Conservation (phyloP, 1,140 invertebrate species). For the Piezodorus guildinii region DNA sequence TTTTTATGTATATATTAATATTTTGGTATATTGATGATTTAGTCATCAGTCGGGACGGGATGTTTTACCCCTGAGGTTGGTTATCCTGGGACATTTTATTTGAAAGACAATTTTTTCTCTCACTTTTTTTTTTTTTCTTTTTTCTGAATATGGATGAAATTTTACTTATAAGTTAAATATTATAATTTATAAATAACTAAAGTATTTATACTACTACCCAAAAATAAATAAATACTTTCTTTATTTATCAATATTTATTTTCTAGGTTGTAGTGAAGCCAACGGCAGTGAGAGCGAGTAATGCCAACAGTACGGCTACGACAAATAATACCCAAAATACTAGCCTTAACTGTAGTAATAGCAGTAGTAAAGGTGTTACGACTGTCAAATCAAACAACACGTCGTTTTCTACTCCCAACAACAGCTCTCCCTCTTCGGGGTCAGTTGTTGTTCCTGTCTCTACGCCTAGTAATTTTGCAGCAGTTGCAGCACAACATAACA, state of each 20-base stretch:
- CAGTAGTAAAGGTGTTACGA: slow-evolving; percentile 28
- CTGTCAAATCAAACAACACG: slow-evolving; percentile 27
- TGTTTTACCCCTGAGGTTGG: too few species aligned
- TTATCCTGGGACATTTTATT: too few species aligned
- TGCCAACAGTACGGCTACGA: slow-evolving; percentile 33
- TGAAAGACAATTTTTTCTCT: too few species aligned
- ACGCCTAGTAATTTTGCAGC: slow-evolving; percentile 47
- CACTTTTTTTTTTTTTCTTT: too few species aligned
- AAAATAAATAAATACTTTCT: too few species aligned
- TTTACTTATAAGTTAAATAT: too few species aligned
- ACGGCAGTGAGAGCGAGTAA: slow-evolving; percentile 53
- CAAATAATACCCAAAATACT: slow-evolving; percentile 34
- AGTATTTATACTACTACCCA: too few species aligned
- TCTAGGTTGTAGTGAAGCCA: slow-evolving; percentile 47
- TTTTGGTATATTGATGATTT: too few species aligned
- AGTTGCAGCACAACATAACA: slow-evolving; percentile 38
- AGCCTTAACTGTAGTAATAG: slow-evolving; percentile 38
- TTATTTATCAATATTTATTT: neutral
- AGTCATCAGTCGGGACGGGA: too few species aligned
- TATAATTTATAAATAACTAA: too few species aligned
- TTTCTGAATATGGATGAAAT: too few species aligned
- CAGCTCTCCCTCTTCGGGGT: slow-evolving; percentile 28
- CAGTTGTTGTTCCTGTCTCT: slow-evolving; percentile 18
- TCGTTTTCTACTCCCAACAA: slow-evolving; percentile 46
- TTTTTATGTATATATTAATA: too few species aligned